Evolutionary conservation across 1,140 invertebrate genomes (phyloP), one percentile per base, ranked within the genome.

Genomic region (Papilio machaon): DNA sequence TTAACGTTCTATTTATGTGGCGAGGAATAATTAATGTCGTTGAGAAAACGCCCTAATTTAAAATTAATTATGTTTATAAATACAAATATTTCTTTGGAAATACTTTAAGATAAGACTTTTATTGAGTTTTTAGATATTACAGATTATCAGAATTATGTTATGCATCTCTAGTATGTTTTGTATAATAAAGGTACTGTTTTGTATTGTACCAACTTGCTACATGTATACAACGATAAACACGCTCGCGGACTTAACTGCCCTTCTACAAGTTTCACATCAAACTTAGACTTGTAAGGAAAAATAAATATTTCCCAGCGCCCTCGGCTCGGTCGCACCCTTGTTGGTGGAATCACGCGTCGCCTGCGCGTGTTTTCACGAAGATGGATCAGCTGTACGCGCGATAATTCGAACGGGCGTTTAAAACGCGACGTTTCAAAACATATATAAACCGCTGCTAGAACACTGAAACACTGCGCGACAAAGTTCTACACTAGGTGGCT

Each of bases 291-390:
- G 83, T 86, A 81, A 85, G 82, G 81, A 86, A 91, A 90, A 92
- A 92, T 89, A 92, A 90, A 92, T 92, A 92, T 92, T 91, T 90
- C 87, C 89, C 88, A 76, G 78, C 81, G 75, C 87, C 87, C 86
- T 84, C 83, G 35, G 73, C 86, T 84, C 83, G 38, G 73, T 81
- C 86, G 86, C 89, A 90, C 91, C 92, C 92, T 91, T 91, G 91
- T 91, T 90, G 89, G 89, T 91, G 87, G 91, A 91, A 92, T 90
- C 91, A 93, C 92, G 91, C 92, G 91, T 92, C 89, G 87, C 88
- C 89, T 86, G 91, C 91, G 90, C 90, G 90, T 90, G 88, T 91
- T 91, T 91, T 87, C 91, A 91, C 89, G 89, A 94, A 94, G 91
- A 93, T 91, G 91, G 91, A 93, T 93, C 90, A 92, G 91, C 81